Evolutionary conservation across 1,140 invertebrate genomes (phyloP).

Genomic region (Zophobas atratus): DNA sequence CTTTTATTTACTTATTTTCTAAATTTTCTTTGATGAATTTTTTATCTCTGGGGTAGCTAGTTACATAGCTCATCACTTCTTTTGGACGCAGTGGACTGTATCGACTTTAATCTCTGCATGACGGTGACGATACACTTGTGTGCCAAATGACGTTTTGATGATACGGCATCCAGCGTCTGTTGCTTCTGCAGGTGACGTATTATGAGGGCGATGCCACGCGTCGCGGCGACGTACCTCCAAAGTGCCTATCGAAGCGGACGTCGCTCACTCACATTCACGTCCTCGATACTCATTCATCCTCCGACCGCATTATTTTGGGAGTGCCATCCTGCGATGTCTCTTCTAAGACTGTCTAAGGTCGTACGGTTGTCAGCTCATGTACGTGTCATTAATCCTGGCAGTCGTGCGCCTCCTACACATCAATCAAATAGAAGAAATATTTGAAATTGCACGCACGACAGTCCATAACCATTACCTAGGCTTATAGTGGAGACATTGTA

Average conservation of each 20-base stretch:
- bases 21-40: too few species aligned
- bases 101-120: constrained; percentile 2
- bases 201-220: constrained; percentile 29
- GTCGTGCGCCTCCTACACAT: constrained; percentile 20
- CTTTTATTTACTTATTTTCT: too few species aligned
- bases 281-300: constrained; percentile 42
- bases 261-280: constrained; percentile 46
- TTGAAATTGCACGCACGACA: constrained; percentile 1
- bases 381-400: constrained; percentile 45
- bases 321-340: constrained; percentile 47
- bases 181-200: constrained; percentile 45
- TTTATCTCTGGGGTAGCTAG: too few species aligned
- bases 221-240: constrained; percentile 28
- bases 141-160: constrained; percentile 47
- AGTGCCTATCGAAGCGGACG: constrained; percentile 47
- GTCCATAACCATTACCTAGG: background rate
- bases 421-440: constrained; percentile 1
- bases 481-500: background rate
- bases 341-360: constrained; percentile 29
- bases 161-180: constrained; percentile 44
- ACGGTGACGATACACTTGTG: constrained; percentile 37
- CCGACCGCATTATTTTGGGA: constrained; percentile 25
- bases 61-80: background rate
- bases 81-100: constrained; percentile 3
- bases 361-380: constrained; percentile 42